These are phyloP conservation scores for Abramis brama DNA, from an alignment of 2,113 vertebrate species.

Conservation along the genomic window DNA sequence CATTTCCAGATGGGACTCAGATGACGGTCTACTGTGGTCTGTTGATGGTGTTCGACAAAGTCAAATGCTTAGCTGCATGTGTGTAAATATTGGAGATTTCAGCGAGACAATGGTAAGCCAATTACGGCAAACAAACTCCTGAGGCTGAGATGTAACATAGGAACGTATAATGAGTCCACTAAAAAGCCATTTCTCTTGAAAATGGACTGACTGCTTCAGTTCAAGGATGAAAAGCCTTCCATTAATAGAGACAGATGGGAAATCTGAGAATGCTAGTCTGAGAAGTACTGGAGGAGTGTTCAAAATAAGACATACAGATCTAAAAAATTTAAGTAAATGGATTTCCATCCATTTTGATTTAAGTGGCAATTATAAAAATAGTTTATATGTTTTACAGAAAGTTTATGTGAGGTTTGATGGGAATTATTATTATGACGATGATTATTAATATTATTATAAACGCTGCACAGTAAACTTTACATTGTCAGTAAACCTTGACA, in stretches of 20 bases:
- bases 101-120: slow-evolving; percentile 49
- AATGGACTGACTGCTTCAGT: slow-evolving; percentile 54
- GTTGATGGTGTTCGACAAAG: slow-evolving; percentile 22
- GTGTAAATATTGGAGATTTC: slow-evolving; percentile 50
- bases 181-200: slow-evolving; percentile 58
- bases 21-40: slow-evolving; percentile 14
- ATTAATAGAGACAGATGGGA: slow-evolving; percentile 51
- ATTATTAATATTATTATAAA: background rate
- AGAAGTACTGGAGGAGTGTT: slow-evolving; percentile 44
- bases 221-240: slow-evolving; percentile 63
- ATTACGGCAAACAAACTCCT: slow-evolving; percentile 55
- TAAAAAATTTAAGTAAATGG: slow-evolving; percentile 36
- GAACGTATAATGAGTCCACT: slow-evolving; percentile 58
- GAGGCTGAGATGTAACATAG: slow-evolving; percentile 35
- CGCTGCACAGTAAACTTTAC: background rate
- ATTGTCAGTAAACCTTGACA: too few species aligned
- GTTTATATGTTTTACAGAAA: background rate
- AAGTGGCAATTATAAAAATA: slow-evolving; percentile 18
- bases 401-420: background rate
- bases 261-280: slow-evolving; percentile 51
- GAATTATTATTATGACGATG: background rate
- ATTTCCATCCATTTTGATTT: slow-evolving; percentile 38
- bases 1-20: slow-evolving; percentile 63
- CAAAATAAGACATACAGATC: slow-evolving; percentile 40
- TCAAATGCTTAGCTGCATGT: slow-evolving; percentile 40